Conservation (phyloP, 1,140 invertebrate species). For the Macrotrachela quadricornifera region DNA sequence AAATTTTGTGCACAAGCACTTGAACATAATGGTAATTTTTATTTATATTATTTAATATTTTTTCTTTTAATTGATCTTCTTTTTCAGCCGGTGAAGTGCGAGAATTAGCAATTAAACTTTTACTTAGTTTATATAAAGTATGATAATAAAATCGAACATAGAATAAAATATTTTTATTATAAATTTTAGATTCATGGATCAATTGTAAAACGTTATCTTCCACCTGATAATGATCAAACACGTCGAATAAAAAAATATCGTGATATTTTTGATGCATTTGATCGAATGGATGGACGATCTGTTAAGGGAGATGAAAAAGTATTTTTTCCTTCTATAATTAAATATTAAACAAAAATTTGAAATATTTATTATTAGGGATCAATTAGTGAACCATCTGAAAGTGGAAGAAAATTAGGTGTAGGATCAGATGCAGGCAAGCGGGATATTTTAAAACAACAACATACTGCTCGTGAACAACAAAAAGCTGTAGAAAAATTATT, state of each 20-base stretch:
- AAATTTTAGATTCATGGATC: neutral
- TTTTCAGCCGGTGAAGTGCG: conserved; percentile 51
- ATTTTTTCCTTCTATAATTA: too few species aligned
- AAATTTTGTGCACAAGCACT: conserved; percentile 63
- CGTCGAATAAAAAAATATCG: conserved; percentile 65
- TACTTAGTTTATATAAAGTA: conserved; percentile 57
- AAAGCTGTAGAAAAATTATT: too few species aligned
- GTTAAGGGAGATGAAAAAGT: too few species aligned
- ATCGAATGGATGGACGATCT: conserved; percentile 48
- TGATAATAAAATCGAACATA: neutral
- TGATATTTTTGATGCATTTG: conserved; percentile 75
- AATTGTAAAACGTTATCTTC: conserved; percentile 56
- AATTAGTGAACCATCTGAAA: too few species aligned
- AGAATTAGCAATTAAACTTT: conserved; percentile 61
- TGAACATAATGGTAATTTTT: conserved; percentile 45
- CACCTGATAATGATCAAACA: conserved; percentile 69
- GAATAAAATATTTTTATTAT: too few species aligned
- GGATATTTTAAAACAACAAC: too few species aligned
- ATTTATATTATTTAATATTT: neutral
- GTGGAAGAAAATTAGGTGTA: too few species aligned
- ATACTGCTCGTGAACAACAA: too few species aligned
- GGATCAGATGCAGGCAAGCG: too few species aligned
- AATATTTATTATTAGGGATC: too few species aligned
- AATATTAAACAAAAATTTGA: too few species aligned
- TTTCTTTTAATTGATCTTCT: neutral